These are phyloP conservation scores for Yponomeuta malinellus DNA, from an alignment of 2,888 invertebrate species.

Conservation along the genomic window DNA sequence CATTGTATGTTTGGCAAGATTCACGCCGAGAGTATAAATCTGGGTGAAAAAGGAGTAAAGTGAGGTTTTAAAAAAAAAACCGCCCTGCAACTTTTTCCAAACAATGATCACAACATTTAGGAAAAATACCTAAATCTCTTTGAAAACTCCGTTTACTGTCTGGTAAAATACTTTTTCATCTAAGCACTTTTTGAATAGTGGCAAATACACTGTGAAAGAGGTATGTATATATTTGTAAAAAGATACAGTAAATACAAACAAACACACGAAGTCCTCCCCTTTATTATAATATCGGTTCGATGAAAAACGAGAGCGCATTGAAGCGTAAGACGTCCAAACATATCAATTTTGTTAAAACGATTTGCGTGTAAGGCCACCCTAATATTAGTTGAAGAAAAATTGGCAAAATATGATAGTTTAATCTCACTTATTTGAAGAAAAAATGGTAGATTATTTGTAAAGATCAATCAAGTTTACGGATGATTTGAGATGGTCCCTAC, in stretches of 20 bases:
- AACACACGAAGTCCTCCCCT: not conserved
- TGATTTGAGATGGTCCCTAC: not conserved
- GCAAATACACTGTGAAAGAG: not conserved
- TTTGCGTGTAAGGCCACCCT: conserved; percentile 1
- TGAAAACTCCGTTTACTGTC: no score
- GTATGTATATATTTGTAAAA: no score
- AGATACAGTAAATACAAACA: not conserved
- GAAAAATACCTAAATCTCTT: no score
- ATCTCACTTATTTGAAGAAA: not conserved
- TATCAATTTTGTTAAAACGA: conserved; percentile 53
- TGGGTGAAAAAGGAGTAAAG: no score
- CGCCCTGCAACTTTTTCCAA: no score
- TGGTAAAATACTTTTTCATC: not conserved
- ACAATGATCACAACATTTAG: no score
- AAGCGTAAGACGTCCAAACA: conserved; percentile 23
- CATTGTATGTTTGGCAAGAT: no score
- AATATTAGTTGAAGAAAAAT: not conserved
- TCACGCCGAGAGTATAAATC: no score
- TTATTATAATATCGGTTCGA: conserved; percentile 16
- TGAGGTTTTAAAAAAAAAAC: no score
- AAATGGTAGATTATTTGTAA: not conserved
- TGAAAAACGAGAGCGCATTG: conserved; percentile 31
- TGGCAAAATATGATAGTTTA: not conserved
- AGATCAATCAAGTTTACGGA: not conserved
- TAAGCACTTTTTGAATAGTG: not conserved